Evolutionary conservation across 2,113 vertebrate genomes (phyloP).

Genomic region (Numida meleagris): DNA sequence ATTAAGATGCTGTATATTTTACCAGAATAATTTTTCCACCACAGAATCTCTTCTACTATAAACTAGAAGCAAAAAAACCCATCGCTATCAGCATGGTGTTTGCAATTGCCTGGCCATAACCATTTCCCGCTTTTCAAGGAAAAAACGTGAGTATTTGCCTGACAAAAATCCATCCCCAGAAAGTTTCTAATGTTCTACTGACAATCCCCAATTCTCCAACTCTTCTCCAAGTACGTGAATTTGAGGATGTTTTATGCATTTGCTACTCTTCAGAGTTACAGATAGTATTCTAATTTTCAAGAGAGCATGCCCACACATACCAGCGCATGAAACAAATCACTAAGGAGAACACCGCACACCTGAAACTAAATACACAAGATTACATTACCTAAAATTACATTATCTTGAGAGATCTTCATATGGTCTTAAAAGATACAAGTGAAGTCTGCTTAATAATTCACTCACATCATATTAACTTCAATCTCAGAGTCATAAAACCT

Average conservation of each 20-base stretch:
- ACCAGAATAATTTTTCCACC: not conserved
- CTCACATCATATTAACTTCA: not conserved
- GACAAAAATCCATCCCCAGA: not conserved
- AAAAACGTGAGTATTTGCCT: not conserved
- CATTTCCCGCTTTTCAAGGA: not conserved
- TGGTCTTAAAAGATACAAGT: not conserved
- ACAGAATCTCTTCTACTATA: not conserved
- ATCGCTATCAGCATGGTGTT: not conserved
- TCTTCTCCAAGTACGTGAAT: not conserved
- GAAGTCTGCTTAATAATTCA: not conserved
- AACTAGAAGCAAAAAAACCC: not conserved
- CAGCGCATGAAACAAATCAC: not conserved
- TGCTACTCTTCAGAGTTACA: not conserved
- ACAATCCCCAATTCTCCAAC: not conserved
- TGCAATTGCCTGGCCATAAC: not conserved
- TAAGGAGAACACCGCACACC: not conserved
- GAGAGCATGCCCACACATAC: not conserved
- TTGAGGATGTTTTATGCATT: not conserved
- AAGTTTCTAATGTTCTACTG: not conserved
- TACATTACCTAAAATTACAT: not conserved
- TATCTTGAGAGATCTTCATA: not conserved
- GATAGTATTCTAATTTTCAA: not conserved
- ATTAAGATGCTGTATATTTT: not conserved
- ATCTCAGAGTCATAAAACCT: not conserved
- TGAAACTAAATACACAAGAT: not conserved